Conservation (phyloP, 2,797 vertebrate species). For the Aldrovandia affinis region DNA sequence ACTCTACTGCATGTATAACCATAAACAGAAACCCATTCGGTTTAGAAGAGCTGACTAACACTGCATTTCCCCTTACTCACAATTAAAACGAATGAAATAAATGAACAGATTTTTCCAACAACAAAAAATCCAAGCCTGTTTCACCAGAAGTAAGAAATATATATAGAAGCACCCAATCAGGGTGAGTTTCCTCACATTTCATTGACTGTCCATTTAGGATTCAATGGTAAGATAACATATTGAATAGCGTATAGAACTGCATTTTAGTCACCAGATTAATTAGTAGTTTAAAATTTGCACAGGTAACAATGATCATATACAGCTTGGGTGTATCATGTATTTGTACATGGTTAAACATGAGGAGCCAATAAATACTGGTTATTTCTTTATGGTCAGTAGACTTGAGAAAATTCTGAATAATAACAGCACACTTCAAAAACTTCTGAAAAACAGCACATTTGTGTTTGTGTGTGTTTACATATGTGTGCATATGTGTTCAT, state of each 20-base stretch:
- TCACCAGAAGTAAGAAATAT: neutral
- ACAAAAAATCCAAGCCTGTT: neutral
- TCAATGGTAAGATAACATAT: neutral
- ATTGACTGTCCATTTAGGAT: neutral
- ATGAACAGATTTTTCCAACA: neutral
- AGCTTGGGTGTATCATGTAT: neutral
- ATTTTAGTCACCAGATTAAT: neutral
- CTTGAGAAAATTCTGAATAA: neutral
- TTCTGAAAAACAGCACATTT: too few species aligned
- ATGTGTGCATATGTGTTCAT: neutral
- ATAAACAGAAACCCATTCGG: neutral
- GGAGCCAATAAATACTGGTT: neutral
- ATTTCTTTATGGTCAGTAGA: neutral
- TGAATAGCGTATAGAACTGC: neutral
- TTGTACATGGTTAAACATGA: too few species aligned
- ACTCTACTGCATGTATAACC: too few species aligned
- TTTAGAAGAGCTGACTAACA: neutral
- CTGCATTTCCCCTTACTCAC: neutral
- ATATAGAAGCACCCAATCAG: too few species aligned
- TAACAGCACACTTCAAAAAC: too few species aligned
- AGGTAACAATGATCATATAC: neutral
- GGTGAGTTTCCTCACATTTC: neutral
- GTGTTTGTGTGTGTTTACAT: neutral
- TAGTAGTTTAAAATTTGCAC: neutral
- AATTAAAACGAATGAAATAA: neutral